A percentile compares a stretch with the other conserved stretches of the same genome.
These are phyloP conservation scores for Sycophaga agraensis DNA, from an alignment of 1,140 invertebrate species.

Conservation along the genomic window DNA sequence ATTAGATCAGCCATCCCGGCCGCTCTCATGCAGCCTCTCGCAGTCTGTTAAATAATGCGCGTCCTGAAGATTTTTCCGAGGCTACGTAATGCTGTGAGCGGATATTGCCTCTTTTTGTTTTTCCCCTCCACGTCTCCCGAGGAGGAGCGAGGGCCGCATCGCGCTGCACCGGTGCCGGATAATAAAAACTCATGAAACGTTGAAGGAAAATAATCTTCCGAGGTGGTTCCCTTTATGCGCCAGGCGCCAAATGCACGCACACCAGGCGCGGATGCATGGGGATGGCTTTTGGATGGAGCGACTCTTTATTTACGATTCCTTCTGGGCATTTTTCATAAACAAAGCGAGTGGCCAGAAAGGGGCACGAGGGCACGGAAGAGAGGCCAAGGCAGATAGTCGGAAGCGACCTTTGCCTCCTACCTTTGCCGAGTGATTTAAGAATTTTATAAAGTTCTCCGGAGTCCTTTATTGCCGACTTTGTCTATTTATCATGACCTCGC, in stretches of 20 bases:
- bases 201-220: not conserved
- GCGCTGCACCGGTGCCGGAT: too few species aligned
- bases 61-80: too few species aligned
- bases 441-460: constrained; percentile 9
- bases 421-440: constrained; percentile 21
- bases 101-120: too few species aligned
- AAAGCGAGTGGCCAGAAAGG: not conserved
- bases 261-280: not conserved
- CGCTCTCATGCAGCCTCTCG: too few species aligned
- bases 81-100: too few species aligned
- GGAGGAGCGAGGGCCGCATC: too few species aligned
- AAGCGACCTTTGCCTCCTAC: not conserved
- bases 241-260: too few species aligned
- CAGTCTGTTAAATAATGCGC: too few species aligned
- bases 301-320: constrained; percentile 27
- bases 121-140: too few species aligned
- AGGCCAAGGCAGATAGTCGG: not conserved
- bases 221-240: not conserved
- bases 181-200: too few species aligned
- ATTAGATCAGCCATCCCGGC: too few species aligned
- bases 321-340: constrained; percentile 27
- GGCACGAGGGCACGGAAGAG: not conserved
- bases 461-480: not conserved
- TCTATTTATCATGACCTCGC: constrained; percentile 7
- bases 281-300: constrained; percentile 10